A percentile compares a stretch with the other conserved stretches of the same genome.
These are phyloP conservation scores for Rhopilema esculentum DNA, from an alignment of 30 jellyfish, hydroid and myxozoan genomes.

Conservation along the genomic window DNA sequence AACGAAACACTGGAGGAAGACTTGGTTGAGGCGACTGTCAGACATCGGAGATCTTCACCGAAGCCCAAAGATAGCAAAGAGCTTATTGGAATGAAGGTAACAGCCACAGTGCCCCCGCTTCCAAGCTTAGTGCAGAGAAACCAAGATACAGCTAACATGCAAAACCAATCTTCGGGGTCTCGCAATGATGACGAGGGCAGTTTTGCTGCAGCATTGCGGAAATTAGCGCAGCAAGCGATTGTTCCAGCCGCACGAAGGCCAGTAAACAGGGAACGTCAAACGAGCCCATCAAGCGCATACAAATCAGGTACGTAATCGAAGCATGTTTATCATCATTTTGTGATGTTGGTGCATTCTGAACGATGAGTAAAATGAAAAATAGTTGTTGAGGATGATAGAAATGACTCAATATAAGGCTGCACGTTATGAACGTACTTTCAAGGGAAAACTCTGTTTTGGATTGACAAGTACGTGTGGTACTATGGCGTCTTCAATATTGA, in stretches of 20 bases:
- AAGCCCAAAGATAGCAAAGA: slow-evolving; percentile 26
- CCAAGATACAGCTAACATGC: slow-evolving; percentile 64
- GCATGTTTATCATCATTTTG: background rate
- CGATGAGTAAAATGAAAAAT: too few species aligned
- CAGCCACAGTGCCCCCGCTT: slow-evolving; percentile 97
- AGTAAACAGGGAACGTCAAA: slow-evolving; percentile 55
- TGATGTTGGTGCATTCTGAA: too few species aligned
- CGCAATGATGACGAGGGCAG: slow-evolving; percentile 90
- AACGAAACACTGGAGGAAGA: background rate
- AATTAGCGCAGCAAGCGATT: slow-evolving; percentile 89
- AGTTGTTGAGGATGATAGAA: too few species aligned
- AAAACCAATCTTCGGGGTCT: slow-evolving; percentile 63
- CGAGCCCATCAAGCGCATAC: slow-evolving; percentile 47
- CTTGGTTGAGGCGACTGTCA: background rate
- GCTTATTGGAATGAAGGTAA: slow-evolving; percentile 88
- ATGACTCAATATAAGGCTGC: too few species aligned
- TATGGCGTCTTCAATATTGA: too few species aligned
- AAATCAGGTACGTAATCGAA: slow-evolving; percentile 42
- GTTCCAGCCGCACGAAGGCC: slow-evolving; percentile 70
- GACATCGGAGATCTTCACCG: slow-evolving; percentile 13
- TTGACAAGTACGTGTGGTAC: too few species aligned
- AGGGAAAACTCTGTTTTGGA: too few species aligned
- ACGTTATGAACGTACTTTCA: too few species aligned
- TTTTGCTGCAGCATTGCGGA: slow-evolving; percentile 95
- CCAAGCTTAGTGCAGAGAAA: slow-evolving; percentile 66